Evolutionary conservation across 2,888 invertebrate species (phyloP), one percentile per base, ranked within the genome.

Genomic region (Drosophila koepferae): DNA sequence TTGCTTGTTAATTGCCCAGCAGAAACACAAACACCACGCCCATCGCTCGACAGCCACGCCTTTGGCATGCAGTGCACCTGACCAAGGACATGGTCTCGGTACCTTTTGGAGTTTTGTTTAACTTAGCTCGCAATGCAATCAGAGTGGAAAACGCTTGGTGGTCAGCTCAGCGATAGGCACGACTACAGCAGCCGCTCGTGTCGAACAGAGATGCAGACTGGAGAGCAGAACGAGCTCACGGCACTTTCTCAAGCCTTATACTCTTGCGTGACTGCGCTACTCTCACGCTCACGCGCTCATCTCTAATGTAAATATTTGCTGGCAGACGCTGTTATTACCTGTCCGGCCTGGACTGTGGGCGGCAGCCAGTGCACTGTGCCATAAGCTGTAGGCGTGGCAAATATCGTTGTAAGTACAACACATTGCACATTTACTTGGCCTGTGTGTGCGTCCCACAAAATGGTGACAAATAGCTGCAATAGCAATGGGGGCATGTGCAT

Each of bases 1-100:
- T 84, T 84, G 87, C 89, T 81, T 86, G 85, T 86, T 86, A 86
- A 86, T 86, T 86, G 89, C 85, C 81, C 74, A 72, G 77, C 74
- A 80, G 80, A 76, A 83, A 72, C 66, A 79, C 79, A 79, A 72
- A 68, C 54, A 79, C 38, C 56, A 18, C 56, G 28, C 38, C 63
- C 31, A 7, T 3, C 10, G 23, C 41, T 51, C 51, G 36, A 62
- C 66, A n/a, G 80, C 51, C 75, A 85, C 84, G 80, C 88, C 88
- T 55, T 56, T 69, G 63, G 63, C 72, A 71, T 80, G 80, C 82
- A 77, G 65, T 71, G 78, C 87, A 84, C 77, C 81, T 82, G 88
- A 31, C 63, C 46, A 56, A 72, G 48, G 56, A 49, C 41, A 43
- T 20, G 41, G 54, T 20, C 16, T n/a, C 1, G 41, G 48, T 28